Conservation (phyloP, 2,113 vertebrate species). For the Helogale parvula region DNA sequence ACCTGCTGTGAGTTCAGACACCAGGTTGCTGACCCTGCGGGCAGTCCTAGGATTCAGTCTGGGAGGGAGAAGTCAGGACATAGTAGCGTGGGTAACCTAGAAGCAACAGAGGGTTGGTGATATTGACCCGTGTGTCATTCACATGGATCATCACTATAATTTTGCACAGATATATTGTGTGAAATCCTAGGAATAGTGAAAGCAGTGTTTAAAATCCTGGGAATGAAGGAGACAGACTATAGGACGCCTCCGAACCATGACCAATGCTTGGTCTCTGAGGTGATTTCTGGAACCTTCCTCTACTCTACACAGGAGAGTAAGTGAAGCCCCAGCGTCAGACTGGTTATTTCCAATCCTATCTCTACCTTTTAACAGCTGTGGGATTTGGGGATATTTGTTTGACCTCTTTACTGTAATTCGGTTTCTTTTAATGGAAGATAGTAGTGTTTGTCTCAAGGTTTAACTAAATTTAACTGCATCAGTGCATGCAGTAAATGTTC, state of each 20-base stretch:
- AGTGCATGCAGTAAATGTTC: background rate
- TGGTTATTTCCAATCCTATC: background rate
- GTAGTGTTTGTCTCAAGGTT: background rate
- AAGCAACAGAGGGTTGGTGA: background rate
- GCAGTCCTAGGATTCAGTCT: background rate
- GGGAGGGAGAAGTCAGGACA: background rate
- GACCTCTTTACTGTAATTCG: background rate
- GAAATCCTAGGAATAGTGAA: background rate
- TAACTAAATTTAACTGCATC: background rate
- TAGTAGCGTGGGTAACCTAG: background rate
- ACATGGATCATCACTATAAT: background rate
- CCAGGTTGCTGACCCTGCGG: background rate
- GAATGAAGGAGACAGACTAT: background rate
- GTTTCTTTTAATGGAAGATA: background rate
- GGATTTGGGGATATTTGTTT: background rate
- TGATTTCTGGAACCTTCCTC: background rate
- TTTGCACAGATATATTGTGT: background rate
- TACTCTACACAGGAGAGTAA: background rate
- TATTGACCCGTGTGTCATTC: background rate
- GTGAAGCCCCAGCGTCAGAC: background rate
- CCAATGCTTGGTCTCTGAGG: background rate
- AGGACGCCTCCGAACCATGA: background rate
- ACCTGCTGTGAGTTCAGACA: background rate
- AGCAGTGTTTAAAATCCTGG: background rate
- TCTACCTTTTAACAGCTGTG: background rate